Evolutionary conservation across 2,888 invertebrate genomes (phyloP).

Genomic region (Luffia ferchaultella): DNA sequence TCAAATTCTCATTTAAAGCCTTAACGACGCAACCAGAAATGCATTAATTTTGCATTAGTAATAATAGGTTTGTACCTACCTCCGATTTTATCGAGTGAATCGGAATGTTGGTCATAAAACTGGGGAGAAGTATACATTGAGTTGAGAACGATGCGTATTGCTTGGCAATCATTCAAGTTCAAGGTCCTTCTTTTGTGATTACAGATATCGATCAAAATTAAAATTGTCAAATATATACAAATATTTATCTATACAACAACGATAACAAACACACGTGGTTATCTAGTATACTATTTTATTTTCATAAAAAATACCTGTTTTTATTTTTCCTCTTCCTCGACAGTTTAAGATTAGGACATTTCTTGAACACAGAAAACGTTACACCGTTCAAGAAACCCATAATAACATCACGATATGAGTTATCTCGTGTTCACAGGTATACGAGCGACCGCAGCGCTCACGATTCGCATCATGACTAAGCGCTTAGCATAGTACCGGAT

Average conservation of each 20-base stretch:
- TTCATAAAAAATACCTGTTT: constrained; percentile 29
- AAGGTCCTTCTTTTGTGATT: too few relatives aligned
- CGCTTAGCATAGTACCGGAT: constrained; percentile 32
- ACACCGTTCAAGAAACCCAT: constrained; percentile 30
- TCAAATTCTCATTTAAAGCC: too few relatives aligned
- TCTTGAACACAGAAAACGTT: constrained; percentile 50
- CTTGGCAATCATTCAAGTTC: too few relatives aligned
- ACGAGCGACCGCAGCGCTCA: constrained; percentile 22
- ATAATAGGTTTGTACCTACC: too few relatives aligned
- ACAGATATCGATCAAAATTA: too few relatives aligned
- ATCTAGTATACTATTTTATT: neutral
- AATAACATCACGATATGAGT: constrained; percentile 10
- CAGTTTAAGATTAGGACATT: constrained; percentile 44
- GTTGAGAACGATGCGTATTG: too few relatives aligned
- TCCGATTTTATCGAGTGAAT: too few relatives aligned
- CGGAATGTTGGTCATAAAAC: too few relatives aligned
- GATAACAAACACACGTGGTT: constrained; percentile 4
- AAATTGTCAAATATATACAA: too few relatives aligned
- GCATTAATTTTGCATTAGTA: too few relatives aligned
- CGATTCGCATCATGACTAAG: constrained; percentile 41
- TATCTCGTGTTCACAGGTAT: constrained; percentile 3
- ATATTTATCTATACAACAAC: neutral
- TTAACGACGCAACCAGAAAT: too few relatives aligned
- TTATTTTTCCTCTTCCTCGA: constrained; percentile 27
- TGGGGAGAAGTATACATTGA: too few relatives aligned